Percentiles rank a stretch among this genome's conserved stretches.
phyloP scores from a whole-genome alignment of 2,797 vertebrate species.

The Pristis pectinata region DNA sequence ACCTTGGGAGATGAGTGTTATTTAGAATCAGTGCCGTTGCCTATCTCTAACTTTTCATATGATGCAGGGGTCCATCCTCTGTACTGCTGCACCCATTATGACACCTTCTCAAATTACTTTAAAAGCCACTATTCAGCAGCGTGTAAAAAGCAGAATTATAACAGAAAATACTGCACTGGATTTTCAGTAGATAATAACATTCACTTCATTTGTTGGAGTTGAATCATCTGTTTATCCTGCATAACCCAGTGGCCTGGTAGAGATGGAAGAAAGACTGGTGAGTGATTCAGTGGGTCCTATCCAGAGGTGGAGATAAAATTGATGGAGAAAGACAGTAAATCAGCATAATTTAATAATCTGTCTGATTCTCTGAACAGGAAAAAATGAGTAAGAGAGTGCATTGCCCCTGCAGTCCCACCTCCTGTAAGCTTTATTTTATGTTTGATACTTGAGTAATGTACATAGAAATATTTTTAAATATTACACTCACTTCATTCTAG shows the following conservation, averaged over 20 bases:
- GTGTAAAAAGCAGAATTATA: background rate
- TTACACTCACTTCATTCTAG: slow-evolving; percentile 9
- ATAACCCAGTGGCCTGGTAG: too few species aligned
- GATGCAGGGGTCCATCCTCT: background rate
- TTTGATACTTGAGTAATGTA: background rate
- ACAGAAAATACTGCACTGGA: background rate
- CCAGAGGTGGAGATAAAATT: background rate
- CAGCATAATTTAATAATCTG: background rate
- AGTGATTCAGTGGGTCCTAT: background rate
- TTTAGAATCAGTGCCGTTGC: background rate
- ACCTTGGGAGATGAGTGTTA: background rate
- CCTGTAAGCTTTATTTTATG: background rate
- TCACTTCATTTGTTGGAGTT: too few species aligned
- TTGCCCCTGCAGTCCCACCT: background rate
- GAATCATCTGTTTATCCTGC: background rate
- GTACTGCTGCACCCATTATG: background rate
- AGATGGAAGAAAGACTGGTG: background rate
- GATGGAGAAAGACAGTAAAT: background rate
- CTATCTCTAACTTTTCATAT: background rate
- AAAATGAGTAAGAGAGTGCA: background rate
- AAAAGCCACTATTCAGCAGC: background rate
- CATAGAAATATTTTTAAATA: background rate
- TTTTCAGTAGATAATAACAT: background rate
- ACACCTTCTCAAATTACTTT: background rate
- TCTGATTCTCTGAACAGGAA: background rate